Base-by-base conservation (phyloP, 2,888 invertebrate genomes). In the Ennomos fuscantarius region DNA sequence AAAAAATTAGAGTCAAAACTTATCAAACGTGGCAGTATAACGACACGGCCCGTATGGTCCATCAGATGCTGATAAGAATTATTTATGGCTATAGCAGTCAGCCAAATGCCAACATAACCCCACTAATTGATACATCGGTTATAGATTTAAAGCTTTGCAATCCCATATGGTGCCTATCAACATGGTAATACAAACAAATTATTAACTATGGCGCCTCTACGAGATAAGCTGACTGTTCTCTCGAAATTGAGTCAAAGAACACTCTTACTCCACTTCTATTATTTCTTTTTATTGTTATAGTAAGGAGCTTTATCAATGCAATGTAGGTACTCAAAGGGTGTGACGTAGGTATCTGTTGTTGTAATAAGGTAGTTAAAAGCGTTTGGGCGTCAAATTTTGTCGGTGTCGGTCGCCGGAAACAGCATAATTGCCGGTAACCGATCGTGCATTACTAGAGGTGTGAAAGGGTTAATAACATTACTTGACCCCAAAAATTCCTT, bases 381-480 rank as follows among this genome's bases (percentile, higher is more conserved):
- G 61, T 69, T 62, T 67, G 69, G 76, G 78, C 76, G 78, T 80
- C 77, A 75, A 74, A 75, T 74, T 77, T 69, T 74, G 76, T 73
- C 69, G 74, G 79, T 73, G 72, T 71, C 73, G 72, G 68, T 62
- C 69, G 66, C 85, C 88, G 89, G 89, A 90, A 87, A 81, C 72
- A 62, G 67, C 66, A 81, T 90, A 89, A 90, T 89, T 87, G 84
- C 78, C 78, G 83, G 89, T 87, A 87, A 87, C 85, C 78, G 86
- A 89, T 87, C 84, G 81, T 76, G 82, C 79, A 82, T 82, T 84
- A 83, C 83, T 65, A 69, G 78, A 87, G 86, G 90, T 88, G 90
- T 87, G 84, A 89, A 87, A 84, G 87, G 89, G 87, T 89, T 89
- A 90, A 89, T 85, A 89, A 86, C 89, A 88, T 82, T 80, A 78